Base-by-base conservation (phyloP, 2,113 vertebrate genomes). In the Pogonocichla stellata region DNA sequence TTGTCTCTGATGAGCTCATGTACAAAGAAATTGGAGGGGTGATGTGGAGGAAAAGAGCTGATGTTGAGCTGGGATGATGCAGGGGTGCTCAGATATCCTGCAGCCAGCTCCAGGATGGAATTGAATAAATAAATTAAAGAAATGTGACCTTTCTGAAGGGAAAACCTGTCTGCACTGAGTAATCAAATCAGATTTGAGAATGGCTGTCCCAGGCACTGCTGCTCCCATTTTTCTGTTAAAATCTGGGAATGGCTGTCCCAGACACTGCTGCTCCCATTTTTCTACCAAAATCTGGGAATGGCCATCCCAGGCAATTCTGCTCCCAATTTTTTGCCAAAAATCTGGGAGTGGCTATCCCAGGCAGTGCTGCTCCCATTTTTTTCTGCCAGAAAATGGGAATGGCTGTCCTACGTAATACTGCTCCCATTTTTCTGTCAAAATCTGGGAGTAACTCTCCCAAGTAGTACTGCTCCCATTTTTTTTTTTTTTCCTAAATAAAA, bases 71-170 rank as follows among this genome's bases (percentile, higher is more conserved):
- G 79, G 65, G 75, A 38, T 86, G 73, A 36, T 34, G 57, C 0
- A 3, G 48, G 79, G 36, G 23, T 58, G 81, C 36, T 11, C 9
- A 8, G 50, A 14, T 60, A 40, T 31, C 88, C 88, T 80, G 45
- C 53, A 36, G 43, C 34, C 71, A 72, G 14, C 10, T 2, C 4
- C 3, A 2, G 7, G 31, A 7, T 33, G 58, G 70, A 64, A 40
- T 75, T 42, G 23, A 53, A 53, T 10, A 28, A 78, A 62, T 64
- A 12, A 86, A 70, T 50, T 11, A 13, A 62, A 62, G 48, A 36
- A 88, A 70, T 45, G 10, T 33, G 79, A 75, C 80, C 82, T 94
- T 92, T 94, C 77, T 29, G 45, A 56, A 74, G 53, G 72, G 71
- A 91, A 90, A 67, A 56, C 19, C 43, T 69, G 42, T 26, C 77